phyloP scores from a whole-genome alignment of 1,140 invertebrate genomes.

The Hyposmocoma kahamanoa region DNA sequence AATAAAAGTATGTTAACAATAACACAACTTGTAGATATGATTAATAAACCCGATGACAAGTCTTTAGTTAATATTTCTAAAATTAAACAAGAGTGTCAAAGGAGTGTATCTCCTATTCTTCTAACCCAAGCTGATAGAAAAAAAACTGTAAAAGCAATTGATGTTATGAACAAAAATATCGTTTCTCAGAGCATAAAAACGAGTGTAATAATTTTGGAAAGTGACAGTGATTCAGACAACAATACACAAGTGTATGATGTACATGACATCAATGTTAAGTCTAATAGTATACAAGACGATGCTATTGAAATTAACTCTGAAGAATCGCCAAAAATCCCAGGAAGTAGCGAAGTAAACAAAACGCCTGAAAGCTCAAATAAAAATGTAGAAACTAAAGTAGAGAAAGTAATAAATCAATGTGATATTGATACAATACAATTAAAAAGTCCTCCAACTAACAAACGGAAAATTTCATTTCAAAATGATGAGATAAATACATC shows the following conservation, averaged over 20 bases:
- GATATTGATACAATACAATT: background rate
- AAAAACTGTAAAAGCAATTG: constrained; percentile 11
- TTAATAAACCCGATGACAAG: constrained; percentile 34
- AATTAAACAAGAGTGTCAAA: constrained; percentile 14
- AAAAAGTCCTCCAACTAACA: constrained; percentile 16
- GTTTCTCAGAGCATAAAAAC: constrained; percentile 10
- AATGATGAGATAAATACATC: constrained; percentile 30
- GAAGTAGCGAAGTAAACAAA: no score
- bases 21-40: constrained; percentile 55
- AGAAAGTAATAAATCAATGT: no score
- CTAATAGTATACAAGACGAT: background rate
- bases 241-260: constrained; percentile 27
- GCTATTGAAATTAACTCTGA: no score
- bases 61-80: background rate
- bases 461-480: constrained; percentile 41
- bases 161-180: background rate
- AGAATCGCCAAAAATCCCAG: no score
- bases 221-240: constrained; percentile 46
- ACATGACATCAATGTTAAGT: constrained; percentile 7
- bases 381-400: background rate
- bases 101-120: constrained; percentile 47
- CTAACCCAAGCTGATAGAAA: constrained; percentile 46
- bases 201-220: constrained; percentile 47
- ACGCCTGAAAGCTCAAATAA: constrained; percentile 5
- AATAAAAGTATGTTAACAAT: constrained; percentile 55